phyloP scores from a whole-genome alignment of 2,888 invertebrate species.

The Himalopsyche anomala region DNA sequence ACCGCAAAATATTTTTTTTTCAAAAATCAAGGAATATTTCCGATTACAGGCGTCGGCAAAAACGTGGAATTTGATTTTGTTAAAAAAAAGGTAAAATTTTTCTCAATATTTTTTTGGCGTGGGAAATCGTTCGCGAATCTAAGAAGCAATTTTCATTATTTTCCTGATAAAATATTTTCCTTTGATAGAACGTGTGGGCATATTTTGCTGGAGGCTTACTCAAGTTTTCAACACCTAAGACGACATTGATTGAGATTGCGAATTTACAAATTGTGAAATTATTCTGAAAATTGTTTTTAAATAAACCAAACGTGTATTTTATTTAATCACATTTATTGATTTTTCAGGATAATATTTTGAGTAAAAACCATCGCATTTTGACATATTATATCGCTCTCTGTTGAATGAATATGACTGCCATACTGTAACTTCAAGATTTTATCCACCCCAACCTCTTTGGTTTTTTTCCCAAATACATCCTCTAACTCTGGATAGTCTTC shows the following conservation, averaged over 20 bases:
- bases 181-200: conserved; percentile 34
- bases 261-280: conserved; percentile 14
- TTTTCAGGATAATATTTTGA: too few relatives aligned
- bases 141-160: conserved; percentile 34
- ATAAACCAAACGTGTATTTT: background rate
- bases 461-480: too few relatives aligned
- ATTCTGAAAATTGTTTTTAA: background rate
- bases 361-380: too few relatives aligned
- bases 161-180: conserved; percentile 24
- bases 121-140: conserved; percentile 15
- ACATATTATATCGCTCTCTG: too few relatives aligned
- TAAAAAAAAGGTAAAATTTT: conserved; percentile 1
- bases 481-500: too few relatives aligned
- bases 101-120: conserved; percentile 15
- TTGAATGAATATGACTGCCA: too few relatives aligned
- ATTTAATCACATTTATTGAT: too few relatives aligned
- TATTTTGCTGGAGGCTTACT: conserved; percentile 1
- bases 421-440: too few relatives aligned
- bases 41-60: background rate
- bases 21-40: background rate
- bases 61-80: background rate
- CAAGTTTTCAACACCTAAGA: conserved; percentile 5
- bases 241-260: conserved; percentile 13
- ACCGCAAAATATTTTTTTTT: background rate
- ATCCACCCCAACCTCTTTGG: too few relatives aligned